Percentiles rank a stretch among this genome's conserved stretches.
Conservation (phyloP, 2,113 vertebrate genomes). For the Galbula dea region DNA sequence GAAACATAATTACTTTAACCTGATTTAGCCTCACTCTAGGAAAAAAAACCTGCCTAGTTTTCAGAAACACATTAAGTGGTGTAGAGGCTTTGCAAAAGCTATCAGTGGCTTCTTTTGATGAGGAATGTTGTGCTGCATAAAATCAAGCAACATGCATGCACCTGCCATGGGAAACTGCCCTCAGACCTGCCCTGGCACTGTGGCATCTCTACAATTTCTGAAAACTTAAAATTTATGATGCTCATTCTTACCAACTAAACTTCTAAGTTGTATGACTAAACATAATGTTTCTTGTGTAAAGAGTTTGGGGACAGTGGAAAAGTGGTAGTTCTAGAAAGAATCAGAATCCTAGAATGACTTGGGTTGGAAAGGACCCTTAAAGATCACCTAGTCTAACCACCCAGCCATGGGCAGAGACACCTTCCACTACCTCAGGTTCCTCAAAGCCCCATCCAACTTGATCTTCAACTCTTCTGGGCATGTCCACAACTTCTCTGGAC, state of each 20-base stretch:
- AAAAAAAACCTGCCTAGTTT: neutral
- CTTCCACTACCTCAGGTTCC: neutral
- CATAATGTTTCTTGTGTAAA: neutral
- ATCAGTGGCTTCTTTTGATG: neutral
- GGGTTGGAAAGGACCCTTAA: neutral
- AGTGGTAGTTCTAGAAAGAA: neutral
- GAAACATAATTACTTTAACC: slow-evolving; percentile 3
- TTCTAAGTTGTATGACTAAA: neutral
- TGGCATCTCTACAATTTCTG: neutral
- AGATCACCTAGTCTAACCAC: neutral
- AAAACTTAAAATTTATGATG: neutral
- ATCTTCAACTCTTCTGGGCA: neutral
- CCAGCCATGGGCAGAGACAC: neutral
- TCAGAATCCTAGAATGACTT: neutral
- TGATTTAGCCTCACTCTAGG: neutral
- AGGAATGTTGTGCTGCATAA: neutral
- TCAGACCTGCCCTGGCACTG: fast-evolving
- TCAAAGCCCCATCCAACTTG: neutral
- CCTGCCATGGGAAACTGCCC: neutral
- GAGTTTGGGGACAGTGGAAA: neutral
- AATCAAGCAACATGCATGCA: neutral
- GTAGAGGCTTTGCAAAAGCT: neutral
- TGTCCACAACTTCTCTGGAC: neutral
- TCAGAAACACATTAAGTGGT: neutral
- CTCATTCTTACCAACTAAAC: neutral